Evolutionary conservation across 2,113 vertebrate genomes (phyloP).

Genomic region (Rana temporaria): DNA sequence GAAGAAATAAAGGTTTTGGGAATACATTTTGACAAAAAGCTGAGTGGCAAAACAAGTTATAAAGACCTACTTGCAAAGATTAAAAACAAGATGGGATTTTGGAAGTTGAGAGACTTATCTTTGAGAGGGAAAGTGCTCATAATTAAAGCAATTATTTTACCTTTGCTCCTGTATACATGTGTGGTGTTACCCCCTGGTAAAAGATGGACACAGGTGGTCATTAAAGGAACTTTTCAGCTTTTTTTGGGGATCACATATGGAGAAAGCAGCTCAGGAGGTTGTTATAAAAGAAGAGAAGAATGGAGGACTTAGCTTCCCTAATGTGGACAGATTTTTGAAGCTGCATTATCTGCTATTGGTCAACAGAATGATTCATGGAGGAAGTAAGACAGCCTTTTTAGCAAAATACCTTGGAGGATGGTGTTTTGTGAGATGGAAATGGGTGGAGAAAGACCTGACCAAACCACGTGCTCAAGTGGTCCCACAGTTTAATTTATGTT

Average conservation of each 20-base stretch:
- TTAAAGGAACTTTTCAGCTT: background rate
- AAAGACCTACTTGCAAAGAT: background rate
- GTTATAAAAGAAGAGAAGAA: background rate
- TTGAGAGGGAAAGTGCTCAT: background rate
- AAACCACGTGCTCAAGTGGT: background rate
- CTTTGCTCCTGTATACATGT: background rate
- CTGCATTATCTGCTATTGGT: background rate
- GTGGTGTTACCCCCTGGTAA: background rate
- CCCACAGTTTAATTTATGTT: background rate
- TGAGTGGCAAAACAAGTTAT: background rate
- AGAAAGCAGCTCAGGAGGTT: no score
- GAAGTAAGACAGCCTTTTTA: background rate
- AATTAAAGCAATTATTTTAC: background rate
- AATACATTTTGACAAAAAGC: background rate
- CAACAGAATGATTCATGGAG: background rate
- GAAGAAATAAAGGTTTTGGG: accelerated
- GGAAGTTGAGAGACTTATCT: background rate
- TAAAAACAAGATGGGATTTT: background rate
- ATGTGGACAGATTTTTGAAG: background rate
- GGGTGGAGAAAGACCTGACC: no score
- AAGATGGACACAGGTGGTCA: background rate
- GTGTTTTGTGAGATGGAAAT: background rate
- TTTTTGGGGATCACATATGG: background rate
- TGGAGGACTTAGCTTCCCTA: background rate
- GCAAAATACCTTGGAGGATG: background rate